Evolutionary conservation across 2,113 vertebrate species (phyloP).

Genomic region (Pituophis catenifer): DNA sequence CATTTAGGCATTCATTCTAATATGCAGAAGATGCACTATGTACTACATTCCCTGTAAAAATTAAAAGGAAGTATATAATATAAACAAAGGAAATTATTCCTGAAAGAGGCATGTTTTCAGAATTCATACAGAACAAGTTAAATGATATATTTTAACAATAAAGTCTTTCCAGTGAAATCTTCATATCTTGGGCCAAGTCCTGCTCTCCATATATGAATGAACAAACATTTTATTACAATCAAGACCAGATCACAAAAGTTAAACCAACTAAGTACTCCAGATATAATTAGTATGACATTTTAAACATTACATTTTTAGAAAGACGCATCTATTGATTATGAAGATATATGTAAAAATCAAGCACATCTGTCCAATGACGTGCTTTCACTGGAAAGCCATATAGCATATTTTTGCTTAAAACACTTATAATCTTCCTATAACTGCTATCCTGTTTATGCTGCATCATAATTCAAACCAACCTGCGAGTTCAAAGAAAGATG

Average conservation of each 20-base stretch:
- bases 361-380: conserved; percentile 25
- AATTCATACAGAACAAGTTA: conserved; percentile 41
- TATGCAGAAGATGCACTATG: conserved; percentile 6
- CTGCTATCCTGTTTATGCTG: not conserved
- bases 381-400: not conserved
- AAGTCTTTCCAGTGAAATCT: conserved; percentile 45
- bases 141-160: conserved; percentile 51
- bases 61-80: conserved; percentile 39
- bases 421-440: not conserved
- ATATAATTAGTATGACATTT: conserved; percentile 52
- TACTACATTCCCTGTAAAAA: conserved; percentile 41
- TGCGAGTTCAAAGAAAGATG: not conserved
- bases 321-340: conserved; percentile 8
- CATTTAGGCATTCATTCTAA: conserved; percentile 33
- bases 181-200: conserved; percentile 31
- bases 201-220: conserved; percentile 22
- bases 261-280: not conserved
- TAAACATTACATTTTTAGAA: conserved; percentile 45
- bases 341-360: conserved; percentile 2
- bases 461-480: conserved; percentile 1
- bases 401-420: not conserved
- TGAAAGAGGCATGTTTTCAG: conserved; percentile 37
- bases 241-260: not conserved
- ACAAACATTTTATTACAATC: not conserved
- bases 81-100: conserved; percentile 68